Base-by-base conservation (phyloP, 2,888 invertebrate genomes). In the Drosophila colorata region DNA sequence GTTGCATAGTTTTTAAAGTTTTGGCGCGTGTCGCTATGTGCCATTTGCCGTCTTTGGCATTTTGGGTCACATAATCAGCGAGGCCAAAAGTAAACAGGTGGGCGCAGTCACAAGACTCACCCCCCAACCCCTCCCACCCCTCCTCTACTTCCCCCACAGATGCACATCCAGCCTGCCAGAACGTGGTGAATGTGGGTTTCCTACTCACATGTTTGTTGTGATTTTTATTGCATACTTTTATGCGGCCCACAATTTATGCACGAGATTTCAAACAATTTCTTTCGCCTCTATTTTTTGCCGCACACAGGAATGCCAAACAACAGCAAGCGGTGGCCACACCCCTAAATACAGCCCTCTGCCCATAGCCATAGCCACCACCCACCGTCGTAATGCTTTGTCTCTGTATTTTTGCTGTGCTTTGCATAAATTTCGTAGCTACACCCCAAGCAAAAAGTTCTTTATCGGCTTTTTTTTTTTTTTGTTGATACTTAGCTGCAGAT, bases 221-320 rank as follows among this genome's bases (percentile, higher is more conserved):
- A 84, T 89, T 84, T 88, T 88, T 84, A 87, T 87, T 70, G 86
- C 88, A 76, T 85, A 87, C 78, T 84, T 80, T 84, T 61, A 69
- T 76, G 71, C 64, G 72, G 58, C 67, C 53, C 65, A 53, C 71
- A 88, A 88, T 87, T 83, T 83, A 88, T 87, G 87, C 87, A 65
- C 33, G 33, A 72, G 78, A 83, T 88, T 88, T 77, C 66, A 64
- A 83, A 63, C 63, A 85, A 81, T 70, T 81, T 53, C 52, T 44
- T 74, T 56, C 25, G 56, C 46, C 37, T 35, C 25, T 41, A 47
- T 43, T 43, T 38, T 60, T 23, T 31, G 65, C 41, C 41, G 40
- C 51, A 41, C 67, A 43, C 46, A 41, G 67, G 67, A 65, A 65
- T 65, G 52, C 55, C 46, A 56, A 51, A 61, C 51, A 58, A 66